Conservation (phyloP, 1,140 invertebrate species). For the Microplitis mediator region DNA sequence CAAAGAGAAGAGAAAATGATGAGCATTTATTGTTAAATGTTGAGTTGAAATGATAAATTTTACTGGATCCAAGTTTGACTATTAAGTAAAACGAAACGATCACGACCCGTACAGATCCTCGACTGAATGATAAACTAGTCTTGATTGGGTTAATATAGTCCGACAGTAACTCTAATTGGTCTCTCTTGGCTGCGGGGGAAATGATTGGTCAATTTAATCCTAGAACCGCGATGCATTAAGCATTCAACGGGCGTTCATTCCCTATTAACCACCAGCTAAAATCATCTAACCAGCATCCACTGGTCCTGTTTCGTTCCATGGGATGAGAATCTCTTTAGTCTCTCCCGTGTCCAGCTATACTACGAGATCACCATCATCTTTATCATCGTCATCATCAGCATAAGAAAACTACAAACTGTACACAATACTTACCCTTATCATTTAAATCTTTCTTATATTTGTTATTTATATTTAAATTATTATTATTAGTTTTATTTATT, state of each 20-base stretch:
- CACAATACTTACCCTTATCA: slow-evolving; percentile 13
- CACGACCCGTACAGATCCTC: slow-evolving; percentile 48
- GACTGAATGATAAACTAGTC: slow-evolving; percentile 62
- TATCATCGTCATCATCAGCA: slow-evolving; percentile 10
- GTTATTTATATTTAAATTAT: not conserved
- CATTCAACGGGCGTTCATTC: slow-evolving; percentile 60
- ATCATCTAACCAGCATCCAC: not conserved
- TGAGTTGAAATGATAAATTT: not conserved
- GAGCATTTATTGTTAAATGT: not conserved
- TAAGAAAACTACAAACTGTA: slow-evolving; percentile 21
- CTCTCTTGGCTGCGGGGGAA: slow-evolving; percentile 56
- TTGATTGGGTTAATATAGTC: slow-evolving; percentile 64
- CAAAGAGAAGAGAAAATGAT: not conserved
- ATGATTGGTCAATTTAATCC: slow-evolving; percentile 65
- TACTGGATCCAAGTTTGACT: too few relatives aligned
- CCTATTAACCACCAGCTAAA: slow-evolving; percentile 52
- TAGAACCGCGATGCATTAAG: slow-evolving; percentile 59
- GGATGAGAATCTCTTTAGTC: not conserved
- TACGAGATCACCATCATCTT: slow-evolving; percentile 4
- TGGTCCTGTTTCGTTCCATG: slow-evolving; percentile 1
- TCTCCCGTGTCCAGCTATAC: not conserved
- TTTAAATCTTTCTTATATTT: too few relatives aligned
- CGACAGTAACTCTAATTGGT: slow-evolving; percentile 57
- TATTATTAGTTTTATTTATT: not conserved
- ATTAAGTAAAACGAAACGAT: slow-evolving; percentile 24